Evolutionary conservation across 2,797 vertebrate genomes (phyloP).

Genomic region (Pseudocheirus occidentalis): DNA sequence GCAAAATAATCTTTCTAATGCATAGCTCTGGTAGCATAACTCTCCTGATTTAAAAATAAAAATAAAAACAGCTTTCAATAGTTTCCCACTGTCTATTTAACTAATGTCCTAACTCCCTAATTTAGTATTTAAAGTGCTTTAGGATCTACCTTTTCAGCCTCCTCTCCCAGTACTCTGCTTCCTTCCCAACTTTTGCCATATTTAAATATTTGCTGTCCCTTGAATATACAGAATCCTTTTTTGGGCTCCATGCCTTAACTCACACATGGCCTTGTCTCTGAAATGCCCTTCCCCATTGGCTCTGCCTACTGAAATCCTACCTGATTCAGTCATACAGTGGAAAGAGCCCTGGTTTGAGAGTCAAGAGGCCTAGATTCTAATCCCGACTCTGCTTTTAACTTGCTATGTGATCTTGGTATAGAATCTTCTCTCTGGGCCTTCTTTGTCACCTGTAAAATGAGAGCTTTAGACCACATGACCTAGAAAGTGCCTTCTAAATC

Average conservation of each 20-base stretch:
- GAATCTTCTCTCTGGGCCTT: background rate
- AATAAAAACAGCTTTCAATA: background rate
- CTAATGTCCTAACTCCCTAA: background rate
- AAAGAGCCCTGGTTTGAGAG: background rate
- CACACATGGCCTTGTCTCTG: background rate
- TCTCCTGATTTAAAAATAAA: background rate
- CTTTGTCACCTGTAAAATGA: background rate
- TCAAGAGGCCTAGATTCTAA: background rate
- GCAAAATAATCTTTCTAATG: background rate
- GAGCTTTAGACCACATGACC: background rate
- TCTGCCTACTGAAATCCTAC: background rate
- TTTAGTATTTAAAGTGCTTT: background rate
- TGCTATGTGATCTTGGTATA: background rate
- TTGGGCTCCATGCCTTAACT: background rate
- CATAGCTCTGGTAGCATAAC: background rate
- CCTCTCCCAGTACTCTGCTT: background rate
- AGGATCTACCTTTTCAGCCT: background rate
- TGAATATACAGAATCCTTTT: background rate
- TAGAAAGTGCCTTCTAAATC: background rate
- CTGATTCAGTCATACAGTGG: background rate
- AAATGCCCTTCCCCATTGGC: background rate
- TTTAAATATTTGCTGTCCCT: background rate
- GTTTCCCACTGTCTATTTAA: background rate
- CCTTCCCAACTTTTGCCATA: background rate
- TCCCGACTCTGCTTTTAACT: background rate